Conservation (phyloP, 1,140 invertebrate species). For the Tachypleus tridentatus region DNA sequence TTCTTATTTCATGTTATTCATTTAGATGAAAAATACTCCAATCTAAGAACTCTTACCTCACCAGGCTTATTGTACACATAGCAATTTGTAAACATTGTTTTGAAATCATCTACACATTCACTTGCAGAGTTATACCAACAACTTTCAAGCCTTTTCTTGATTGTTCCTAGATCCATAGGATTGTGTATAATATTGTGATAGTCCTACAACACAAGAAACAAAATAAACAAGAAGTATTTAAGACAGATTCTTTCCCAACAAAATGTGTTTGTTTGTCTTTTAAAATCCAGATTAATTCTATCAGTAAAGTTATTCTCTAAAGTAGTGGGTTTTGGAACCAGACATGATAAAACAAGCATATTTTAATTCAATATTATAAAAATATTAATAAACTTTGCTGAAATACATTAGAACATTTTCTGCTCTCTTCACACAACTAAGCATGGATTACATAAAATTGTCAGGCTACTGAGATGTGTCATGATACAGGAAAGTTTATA, state of each 20-base stretch:
- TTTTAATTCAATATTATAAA: background rate
- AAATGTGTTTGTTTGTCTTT: too few relatives aligned
- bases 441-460: too few relatives aligned
- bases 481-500: too few relatives aligned
- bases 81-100: conserved; percentile 97
- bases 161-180: conserved; percentile 94
- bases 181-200: conserved; percentile 93
- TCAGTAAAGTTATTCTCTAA: background rate
- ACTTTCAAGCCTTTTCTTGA: conserved; percentile 92
- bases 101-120: conserved; percentile 96
- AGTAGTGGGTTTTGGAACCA: background rate
- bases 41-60: conserved; percentile 39
- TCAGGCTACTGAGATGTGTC: too few relatives aligned
- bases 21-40: background rate
- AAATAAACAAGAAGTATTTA: background rate
- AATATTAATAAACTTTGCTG: background rate
- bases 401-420: too few relatives aligned
- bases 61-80: conserved; percentile 98
- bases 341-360: background rate
- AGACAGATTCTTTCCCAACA: too few relatives aligned
- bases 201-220: conserved; percentile 33
- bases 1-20: too few relatives aligned
- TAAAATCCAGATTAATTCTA: background rate
- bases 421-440: too few relatives aligned
- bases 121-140: conserved; percentile 90